These are phyloP conservation scores for Sceloporus tristichus DNA, from an alignment of 2,113 vertebrate genomes.

Conservation along the genomic window DNA sequence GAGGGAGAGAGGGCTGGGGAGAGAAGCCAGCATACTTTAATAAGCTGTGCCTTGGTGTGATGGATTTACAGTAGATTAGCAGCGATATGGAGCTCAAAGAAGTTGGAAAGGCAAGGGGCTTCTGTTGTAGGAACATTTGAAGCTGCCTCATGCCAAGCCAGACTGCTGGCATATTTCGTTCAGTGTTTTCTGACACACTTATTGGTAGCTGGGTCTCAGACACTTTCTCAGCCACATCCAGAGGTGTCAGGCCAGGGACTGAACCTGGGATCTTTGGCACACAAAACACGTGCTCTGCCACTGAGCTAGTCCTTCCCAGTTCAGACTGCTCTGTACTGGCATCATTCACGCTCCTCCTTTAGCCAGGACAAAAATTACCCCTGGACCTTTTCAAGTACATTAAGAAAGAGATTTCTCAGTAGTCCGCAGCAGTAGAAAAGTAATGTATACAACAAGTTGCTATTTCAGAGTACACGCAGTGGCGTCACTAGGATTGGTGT, in stretches of 20 bases:
- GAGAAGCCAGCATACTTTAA: not conserved
- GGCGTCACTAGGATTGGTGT: no score
- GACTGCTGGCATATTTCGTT: not conserved
- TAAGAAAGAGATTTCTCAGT: not conserved
- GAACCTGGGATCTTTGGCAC: not conserved
- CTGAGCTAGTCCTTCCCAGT: not conserved
- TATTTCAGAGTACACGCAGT: not conserved
- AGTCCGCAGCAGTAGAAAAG: not conserved
- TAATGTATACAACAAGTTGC: not conserved
- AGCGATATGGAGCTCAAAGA: fast-evolving
- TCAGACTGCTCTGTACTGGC: no score
- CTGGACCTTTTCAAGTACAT: not conserved
- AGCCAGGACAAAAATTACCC: no score
- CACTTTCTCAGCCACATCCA: not conserved
- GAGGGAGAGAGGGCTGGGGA: not conserved
- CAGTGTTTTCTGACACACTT: not conserved
- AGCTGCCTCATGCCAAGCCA: not conserved
- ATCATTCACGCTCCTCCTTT: not conserved
- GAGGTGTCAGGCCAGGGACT: not conserved
- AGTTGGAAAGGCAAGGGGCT: not conserved
- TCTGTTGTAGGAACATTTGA: not conserved
- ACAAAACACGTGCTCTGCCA: not conserved
- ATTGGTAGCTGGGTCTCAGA: not conserved
- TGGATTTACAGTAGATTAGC: not conserved
- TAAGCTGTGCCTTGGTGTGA: fast-evolving